phyloP scores from a whole-genome alignment of 2,113 vertebrate species.

The Erpornis zantholeuca region DNA sequence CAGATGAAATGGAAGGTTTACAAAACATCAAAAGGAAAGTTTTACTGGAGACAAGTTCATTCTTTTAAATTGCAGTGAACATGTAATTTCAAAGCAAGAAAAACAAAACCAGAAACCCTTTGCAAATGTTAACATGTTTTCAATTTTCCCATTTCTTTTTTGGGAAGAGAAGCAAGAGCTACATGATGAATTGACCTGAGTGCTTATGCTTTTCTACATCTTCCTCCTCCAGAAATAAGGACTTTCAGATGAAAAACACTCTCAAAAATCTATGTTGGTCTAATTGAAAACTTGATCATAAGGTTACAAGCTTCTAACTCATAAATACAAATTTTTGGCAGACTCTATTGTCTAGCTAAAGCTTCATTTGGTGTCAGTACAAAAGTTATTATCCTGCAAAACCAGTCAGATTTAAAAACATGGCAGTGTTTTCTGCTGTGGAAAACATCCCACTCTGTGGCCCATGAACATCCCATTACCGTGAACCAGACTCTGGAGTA shows the following conservation, averaged over 20 bases:
- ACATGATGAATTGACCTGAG: neutral
- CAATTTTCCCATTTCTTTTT: neutral
- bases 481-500: neutral
- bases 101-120: neutral
- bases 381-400: neutral
- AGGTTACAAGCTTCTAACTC: neutral
- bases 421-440: neutral
- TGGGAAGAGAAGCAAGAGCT: neutral
- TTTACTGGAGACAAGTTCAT: neutral
- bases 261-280: neutral
- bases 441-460: accelerated
- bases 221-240: neutral
- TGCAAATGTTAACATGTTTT: neutral
- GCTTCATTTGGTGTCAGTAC: neutral
- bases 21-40: neutral
- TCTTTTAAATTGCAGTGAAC: neutral
- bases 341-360: neutral
- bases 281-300: neutral
- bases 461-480: neutral
- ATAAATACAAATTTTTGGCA: neutral
- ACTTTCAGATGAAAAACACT: neutral
- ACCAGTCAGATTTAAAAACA: neutral
- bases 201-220: neutral
- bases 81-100: neutral
- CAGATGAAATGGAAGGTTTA: neutral